These are phyloP conservation scores for Periophthalmodon schlosseri DNA, from an alignment of 2,113 vertebrate genomes.

Conservation along the genomic window DNA sequence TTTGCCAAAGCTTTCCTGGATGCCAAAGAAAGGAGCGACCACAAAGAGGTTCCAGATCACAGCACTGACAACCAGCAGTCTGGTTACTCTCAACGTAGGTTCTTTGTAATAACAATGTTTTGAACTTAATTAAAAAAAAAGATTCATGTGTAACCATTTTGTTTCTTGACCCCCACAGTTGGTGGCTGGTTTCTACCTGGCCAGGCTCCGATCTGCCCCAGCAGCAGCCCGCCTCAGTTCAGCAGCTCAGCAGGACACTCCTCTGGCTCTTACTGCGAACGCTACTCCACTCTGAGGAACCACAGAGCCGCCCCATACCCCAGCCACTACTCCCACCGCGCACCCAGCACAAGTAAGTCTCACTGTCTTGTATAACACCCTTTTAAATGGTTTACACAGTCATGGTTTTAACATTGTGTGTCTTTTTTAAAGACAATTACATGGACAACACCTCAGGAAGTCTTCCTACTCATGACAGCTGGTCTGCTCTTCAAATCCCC, in stretches of 20 bases:
- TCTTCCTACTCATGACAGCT: slow-evolving; percentile 76
- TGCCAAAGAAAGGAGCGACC: slow-evolving; percentile 82
- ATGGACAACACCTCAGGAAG: slow-evolving; percentile 76
- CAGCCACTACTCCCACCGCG: slow-evolving; percentile 79
- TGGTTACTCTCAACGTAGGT: slow-evolving; percentile 80
- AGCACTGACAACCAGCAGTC: slow-evolving; percentile 74
- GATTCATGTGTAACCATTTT: neutral
- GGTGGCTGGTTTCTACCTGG: slow-evolving; percentile 82
- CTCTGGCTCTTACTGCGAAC: slow-evolving; percentile 80
- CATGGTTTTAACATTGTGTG: neutral
- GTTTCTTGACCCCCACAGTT: slow-evolving; percentile 55
- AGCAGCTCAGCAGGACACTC: slow-evolving; percentile 70
- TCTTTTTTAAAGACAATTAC: slow-evolving; percentile 72
- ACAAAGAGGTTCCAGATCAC: slow-evolving; percentile 78
- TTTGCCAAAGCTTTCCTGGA: slow-evolving; percentile 83
- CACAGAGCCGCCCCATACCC: slow-evolving; percentile 78
- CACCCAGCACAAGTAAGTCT: slow-evolving; percentile 73
- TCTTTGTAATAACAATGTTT: neutral
- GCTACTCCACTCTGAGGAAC: slow-evolving; percentile 78
- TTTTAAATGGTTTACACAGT: neutral
- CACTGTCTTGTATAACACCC: neutral
- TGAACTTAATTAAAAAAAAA: neutral
- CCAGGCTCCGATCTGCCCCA: slow-evolving; percentile 78
- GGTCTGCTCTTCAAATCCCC: slow-evolving; percentile 79
- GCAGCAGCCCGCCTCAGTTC: slow-evolving; percentile 80